These are phyloP conservation scores for Edolisoma coerulescens DNA, from an alignment of 2,113 vertebrate species.

Conservation along the genomic window DNA sequence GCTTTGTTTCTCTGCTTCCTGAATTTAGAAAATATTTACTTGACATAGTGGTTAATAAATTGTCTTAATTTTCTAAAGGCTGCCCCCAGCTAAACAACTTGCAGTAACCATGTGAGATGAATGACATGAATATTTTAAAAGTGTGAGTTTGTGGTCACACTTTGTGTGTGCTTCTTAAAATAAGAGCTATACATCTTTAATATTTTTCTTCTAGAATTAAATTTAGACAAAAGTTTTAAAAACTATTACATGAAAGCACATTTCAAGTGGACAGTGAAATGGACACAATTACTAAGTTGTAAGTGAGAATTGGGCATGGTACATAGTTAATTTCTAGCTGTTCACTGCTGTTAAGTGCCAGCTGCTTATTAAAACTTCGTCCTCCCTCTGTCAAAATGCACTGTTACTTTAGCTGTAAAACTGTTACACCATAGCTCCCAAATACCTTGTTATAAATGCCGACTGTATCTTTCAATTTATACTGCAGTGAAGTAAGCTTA, in stretches of 20 bases:
- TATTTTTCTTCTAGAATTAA: background rate
- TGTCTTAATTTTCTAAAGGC: background rate
- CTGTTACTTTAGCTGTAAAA: background rate
- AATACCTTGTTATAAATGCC: slow-evolving; percentile 50
- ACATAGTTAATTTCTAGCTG: background rate
- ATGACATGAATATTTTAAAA: background rate
- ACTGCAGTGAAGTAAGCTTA: slow-evolving; percentile 25
- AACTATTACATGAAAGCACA: background rate
- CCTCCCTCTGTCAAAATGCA: slow-evolving; percentile 5
- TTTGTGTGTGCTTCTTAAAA: background rate
- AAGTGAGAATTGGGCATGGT: background rate
- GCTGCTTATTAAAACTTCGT: slow-evolving; percentile 6
- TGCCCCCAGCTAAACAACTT: background rate
- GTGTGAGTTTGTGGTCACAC: background rate
- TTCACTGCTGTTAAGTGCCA: background rate
- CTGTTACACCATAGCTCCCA: slow-evolving; percentile 3
- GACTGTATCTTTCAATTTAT: slow-evolving; percentile 51
- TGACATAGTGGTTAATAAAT: background rate
- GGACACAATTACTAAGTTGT: background rate
- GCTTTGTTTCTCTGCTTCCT: background rate
- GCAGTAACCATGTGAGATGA: background rate
- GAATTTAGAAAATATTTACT: background rate
- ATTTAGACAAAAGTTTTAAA: background rate
- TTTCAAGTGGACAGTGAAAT: background rate
- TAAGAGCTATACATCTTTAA: background rate